Evolutionary conservation across 1,140 invertebrate genomes (phyloP), one percentile per base, ranked within the genome.

Genomic region (Aphaenogaster rudis): DNA sequence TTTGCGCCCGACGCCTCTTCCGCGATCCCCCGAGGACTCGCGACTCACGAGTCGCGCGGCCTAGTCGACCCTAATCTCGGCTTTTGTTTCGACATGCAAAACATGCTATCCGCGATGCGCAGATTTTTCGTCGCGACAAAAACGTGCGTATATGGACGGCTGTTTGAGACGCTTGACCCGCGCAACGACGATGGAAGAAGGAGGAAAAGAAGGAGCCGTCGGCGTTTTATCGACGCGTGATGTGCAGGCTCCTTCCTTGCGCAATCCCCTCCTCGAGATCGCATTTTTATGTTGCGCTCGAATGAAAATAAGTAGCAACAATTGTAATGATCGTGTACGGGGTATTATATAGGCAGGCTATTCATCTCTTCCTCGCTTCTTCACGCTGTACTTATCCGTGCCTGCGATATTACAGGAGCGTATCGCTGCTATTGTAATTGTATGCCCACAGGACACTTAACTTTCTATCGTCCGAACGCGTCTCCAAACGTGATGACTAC

Each of bases 401-500:
- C 28, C 69, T 59, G 33, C 69, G 54, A 84, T 61, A 74, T 82
- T 82, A 82, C 80, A 76, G 69, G 54, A 61, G 69, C 69, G 54
- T 84, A 80, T 80, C 54, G 64, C 42, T 33, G 76, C n/a, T 63
- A 86, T 86, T 81, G 61, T 86, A 86, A 86, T 81, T 81, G 77
- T 54, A 67, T 80, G 76, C 77, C 85, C 17, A 86, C 28, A 42
- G 71, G 54, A 69, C 57, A 87, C 69, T 61, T 50, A 52, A 80
- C 86, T 90, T 90, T 88, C 86, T 85, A 86, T 79, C 76, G 74
- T 71, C 84, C 48, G 59, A 85, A 77, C 67, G 69, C 69, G 67
- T 84, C 86, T 76, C 48, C 61, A 74, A 50, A 59, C 67, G 80
- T 52, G 86, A 86, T 80, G 77, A 74, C 80, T 85, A 72, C 87